Evolutionary conservation across 2,888 invertebrate species (phyloP).

Genomic region (Cheilosia scutellata): DNA sequence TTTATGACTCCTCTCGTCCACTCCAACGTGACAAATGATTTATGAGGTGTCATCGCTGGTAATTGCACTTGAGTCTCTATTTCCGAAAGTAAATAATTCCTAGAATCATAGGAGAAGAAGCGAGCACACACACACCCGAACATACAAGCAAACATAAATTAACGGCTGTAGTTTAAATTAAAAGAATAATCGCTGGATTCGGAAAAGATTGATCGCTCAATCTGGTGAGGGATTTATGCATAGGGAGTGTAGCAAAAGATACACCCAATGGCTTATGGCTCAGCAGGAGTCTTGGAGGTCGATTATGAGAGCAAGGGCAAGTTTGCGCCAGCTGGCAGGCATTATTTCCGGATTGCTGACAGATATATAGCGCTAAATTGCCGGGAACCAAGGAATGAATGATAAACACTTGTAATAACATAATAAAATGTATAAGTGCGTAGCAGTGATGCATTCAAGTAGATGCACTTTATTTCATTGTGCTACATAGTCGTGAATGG

Average conservation of each 20-base stretch:
- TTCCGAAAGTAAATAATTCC: conserved; percentile 67
- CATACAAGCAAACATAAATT: conserved; percentile 59
- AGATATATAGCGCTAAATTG: conserved; percentile 71
- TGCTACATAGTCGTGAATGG: conserved; percentile 1
- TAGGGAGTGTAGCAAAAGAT: conserved; percentile 19
- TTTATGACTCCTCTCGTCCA: conserved; percentile 47
- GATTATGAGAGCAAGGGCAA: conserved; percentile 38
- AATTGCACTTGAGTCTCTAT: conserved; percentile 73
- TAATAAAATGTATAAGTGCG: conserved; percentile 19
- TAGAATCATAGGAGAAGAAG: conserved; percentile 39
- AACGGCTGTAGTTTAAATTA: conserved; percentile 75
- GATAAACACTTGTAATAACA: conserved; percentile 62
- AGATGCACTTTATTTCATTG: conserved; percentile 19
- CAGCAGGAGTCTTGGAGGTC: conserved; percentile 28
- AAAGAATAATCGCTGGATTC: conserved; percentile 71
- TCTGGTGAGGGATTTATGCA: conserved; percentile 72
- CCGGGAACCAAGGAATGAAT: conserved; percentile 39
- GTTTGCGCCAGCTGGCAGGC: conserved; percentile 59
- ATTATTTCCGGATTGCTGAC: conserved; percentile 63
- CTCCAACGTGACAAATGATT: conserved; percentile 67
- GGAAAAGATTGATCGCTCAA: conserved; percentile 72
- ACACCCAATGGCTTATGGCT: conserved; percentile 15
- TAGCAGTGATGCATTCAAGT: not conserved
- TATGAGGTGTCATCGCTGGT: conserved; percentile 74
- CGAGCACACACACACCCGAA: conserved; percentile 5